Base-by-base conservation (phyloP, 2,888 invertebrate genomes). In the Xestia sexstrigata region DNA sequence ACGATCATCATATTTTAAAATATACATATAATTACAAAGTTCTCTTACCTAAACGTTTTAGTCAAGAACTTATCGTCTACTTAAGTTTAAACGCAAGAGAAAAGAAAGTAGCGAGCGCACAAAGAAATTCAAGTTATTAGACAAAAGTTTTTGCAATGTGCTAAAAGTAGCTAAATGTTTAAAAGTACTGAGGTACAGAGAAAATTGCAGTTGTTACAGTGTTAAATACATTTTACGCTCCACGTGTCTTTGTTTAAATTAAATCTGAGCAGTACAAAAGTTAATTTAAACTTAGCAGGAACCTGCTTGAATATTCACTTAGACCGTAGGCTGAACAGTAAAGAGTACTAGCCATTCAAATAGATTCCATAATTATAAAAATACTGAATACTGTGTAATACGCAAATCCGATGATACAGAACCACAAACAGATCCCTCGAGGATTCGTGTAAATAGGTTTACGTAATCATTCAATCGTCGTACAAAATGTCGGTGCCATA, bases 401-500 rank as follows among this genome's bases (percentile, higher is more conserved):
- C 52, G 17, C 52, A 47, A 35, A 74, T 60, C 39, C 62, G 2
- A 73, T 55, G 66, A 39, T 70, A 42, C 9, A 74, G n/a, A 42
- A 2, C 60, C 60, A 35, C 58, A 63, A 17, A 60, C 42, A 66
- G 26, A 68, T 69, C 60, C 52, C 30, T 17, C 23, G 3, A 55
- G 9, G 20, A 52, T 73, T n/a, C n/a, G n/a, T 35, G 26, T 79
- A 71, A 71, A 76, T 70, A 70, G n/a, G 63, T 73, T 80, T 65
- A 70, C 35, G 39, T 72, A 70, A 83, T 84, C 72, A 74, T 89
- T 88, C 85, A 88, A 74, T 81, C 82, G 63, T 82, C 81, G 58
- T 76, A 80, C 65, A 87, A 86, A 86, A 86, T 88, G 90, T 95
- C 92, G 79, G 91, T 89, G 9, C 95, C 95, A 81, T 95, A 95